Evolutionary conservation across 2,113 vertebrate genomes (phyloP).

Genomic region (Scolopax mira): DNA sequence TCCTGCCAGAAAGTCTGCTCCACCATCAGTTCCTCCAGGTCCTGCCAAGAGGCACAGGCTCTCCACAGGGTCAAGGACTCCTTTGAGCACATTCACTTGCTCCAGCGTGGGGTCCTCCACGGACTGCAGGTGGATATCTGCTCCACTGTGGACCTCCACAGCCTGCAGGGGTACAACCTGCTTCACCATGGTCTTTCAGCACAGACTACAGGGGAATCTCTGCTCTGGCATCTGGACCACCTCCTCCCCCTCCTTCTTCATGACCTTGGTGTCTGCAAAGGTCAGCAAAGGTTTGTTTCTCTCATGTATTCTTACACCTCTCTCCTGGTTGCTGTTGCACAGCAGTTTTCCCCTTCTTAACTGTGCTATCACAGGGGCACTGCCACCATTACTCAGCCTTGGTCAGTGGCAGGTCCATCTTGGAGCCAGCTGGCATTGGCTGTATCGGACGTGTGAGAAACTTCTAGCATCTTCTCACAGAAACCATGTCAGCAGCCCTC

Average conservation of each 20-base stretch:
- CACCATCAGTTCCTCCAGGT: too few species aligned
- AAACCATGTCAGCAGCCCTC: not conserved
- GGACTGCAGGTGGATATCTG: not conserved
- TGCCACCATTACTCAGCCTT: rapidly evolving
- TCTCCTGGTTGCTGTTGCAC: not conserved
- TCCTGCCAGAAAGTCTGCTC: not conserved
- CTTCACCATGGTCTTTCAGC: not conserved
- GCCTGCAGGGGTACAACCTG: not conserved
- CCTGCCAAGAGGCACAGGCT: not conserved
- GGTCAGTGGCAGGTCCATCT: rapidly evolving
- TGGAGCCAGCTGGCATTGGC: not conserved
- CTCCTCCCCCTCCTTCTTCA: not conserved
- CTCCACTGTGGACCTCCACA: not conserved
- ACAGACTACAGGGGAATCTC: not conserved
- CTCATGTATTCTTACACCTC: not conserved
- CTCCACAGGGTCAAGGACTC: not conserved
- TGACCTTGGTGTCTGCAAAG: not conserved
- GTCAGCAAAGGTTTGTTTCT: too few species aligned
- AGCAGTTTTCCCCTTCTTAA: not conserved
- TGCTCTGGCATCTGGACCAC: not conserved
- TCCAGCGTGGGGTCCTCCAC: not conserved
- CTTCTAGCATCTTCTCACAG: not conserved
- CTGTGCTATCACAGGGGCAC: rapidly evolving
- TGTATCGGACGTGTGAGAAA: not conserved
- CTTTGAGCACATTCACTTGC: not conserved